A percentile compares a stretch with the other conserved stretches of the same genome.
These are phyloP conservation scores for Hemistola chrysoprasaria DNA, from an alignment of 2,888 invertebrate genomes.

Conservation along the genomic window DNA sequence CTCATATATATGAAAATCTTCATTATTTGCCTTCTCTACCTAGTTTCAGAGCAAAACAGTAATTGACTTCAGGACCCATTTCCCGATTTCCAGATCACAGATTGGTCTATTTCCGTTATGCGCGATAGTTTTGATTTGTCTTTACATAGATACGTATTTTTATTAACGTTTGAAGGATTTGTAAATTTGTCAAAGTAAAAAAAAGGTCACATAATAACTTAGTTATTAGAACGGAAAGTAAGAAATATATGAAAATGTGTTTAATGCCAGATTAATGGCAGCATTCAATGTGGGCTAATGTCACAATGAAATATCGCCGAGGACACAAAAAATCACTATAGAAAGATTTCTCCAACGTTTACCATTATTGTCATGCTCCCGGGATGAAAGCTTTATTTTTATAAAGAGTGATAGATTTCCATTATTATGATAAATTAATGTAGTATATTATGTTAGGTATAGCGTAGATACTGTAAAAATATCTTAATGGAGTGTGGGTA, in stretches of 20 bases:
- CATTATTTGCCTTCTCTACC: background rate
- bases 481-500: slow-evolving; percentile 31
- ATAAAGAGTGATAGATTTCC: slow-evolving; percentile 20
- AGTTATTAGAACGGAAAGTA: slow-evolving; percentile 6
- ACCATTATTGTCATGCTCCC: slow-evolving; percentile 11
- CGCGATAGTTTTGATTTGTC: slow-evolving; percentile 38
- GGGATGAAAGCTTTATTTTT: slow-evolving; percentile 24
- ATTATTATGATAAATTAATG: slow-evolving; percentile 11
- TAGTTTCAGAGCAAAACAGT: slow-evolving; percentile 28
- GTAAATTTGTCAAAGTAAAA: too few relatives aligned
- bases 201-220: too few relatives aligned
- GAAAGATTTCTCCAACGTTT: slow-evolving; percentile 10
- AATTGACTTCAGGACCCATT: slow-evolving; percentile 62
- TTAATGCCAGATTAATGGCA: slow-evolving; percentile 40
- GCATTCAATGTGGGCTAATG: slow-evolving; percentile 32
- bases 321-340: slow-evolving; percentile 24
- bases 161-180: too few relatives aligned
- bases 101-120: slow-evolving; percentile 66
- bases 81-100: slow-evolving; percentile 50
- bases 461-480: slow-evolving; percentile 27
- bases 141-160: slow-evolving; percentile 14
- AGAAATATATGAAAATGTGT: slow-evolving; percentile 27
- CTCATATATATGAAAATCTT: too few relatives aligned
- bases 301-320: slow-evolving; percentile 35
- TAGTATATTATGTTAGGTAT: background rate